Evolutionary conservation across 1,140 invertebrate species (phyloP), one percentile per base, ranked within the genome.

Genomic region (Mamestra configurata): DNA sequence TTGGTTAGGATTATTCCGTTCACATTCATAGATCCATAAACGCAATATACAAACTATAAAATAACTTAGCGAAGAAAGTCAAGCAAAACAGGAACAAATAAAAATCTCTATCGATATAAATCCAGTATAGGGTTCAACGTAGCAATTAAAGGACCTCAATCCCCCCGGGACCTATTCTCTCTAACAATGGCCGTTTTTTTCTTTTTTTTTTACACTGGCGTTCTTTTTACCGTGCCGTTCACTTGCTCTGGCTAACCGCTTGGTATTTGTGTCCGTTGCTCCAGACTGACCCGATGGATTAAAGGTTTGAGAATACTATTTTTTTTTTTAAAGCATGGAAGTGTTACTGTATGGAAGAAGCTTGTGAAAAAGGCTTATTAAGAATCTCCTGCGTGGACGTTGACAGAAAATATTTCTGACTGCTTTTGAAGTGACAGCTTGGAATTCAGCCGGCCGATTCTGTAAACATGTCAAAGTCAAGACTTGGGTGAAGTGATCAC

Each of bases 91-190:
- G 4, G 27, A 15, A 53, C 22, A 13, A 8, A 8, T 57, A 57
- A 31, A 31, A 31, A 31, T 1, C 5, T 27, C 53, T 4, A 55
- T 22, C 1, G 53, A 35, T n/a, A 27, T 1, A n/a, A 35, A 20
- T 22, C 20, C n/a, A 27, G 0, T 15, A 20, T 27, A 49, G 24
- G 22, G 24, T 49, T 13, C 40, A 49, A n/a, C 66, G 24, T 51
- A 22, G 68, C 68, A 71, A 71, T 71, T 71, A 71, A 64, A 71
- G 68, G 68, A 51, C 20, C 22, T 27, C 20, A 13, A 51, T 71
- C 6, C 68, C 46, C 46, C 15, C 22, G 13, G 68, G 46, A 27
- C 2, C 68, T 49, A 40, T 70, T 71, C 68, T 49, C 20, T 49
- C 1, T 24, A 43, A 71, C 68, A 66, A 66, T 66, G 35, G 35